These are phyloP conservation scores for Isichthys henryi DNA, from an alignment of 2,113 vertebrate genomes.

Conservation along the genomic window DNA sequence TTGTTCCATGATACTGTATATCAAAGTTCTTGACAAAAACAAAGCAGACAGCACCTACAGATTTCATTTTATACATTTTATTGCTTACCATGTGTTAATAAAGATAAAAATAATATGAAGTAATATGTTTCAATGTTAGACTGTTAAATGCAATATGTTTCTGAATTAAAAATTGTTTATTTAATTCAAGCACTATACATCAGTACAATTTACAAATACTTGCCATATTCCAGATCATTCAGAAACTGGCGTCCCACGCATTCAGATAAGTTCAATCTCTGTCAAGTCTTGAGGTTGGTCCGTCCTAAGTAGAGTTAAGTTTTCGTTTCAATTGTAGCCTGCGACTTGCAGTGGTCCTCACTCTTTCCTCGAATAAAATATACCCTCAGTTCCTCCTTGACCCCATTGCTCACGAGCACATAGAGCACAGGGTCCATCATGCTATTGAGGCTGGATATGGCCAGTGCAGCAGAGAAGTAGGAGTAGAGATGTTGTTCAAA, in stretches of 20 bases:
- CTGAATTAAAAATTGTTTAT: not conserved
- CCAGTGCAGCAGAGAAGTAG: conserved; percentile 53
- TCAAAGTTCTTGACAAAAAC: not conserved
- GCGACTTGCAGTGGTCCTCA: not conserved
- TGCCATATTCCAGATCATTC: not conserved
- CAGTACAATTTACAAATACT: not conserved
- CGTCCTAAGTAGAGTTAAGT: not conserved
- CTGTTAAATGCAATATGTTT: not conserved
- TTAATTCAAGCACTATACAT: not conserved
- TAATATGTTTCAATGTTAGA: not conserved
- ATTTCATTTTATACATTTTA: not conserved
- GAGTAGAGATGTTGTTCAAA: conserved; percentile 54
- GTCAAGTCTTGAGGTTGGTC: not conserved
- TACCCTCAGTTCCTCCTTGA: conserved; percentile 42
- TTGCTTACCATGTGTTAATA: not conserved
- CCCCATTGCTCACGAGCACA: conserved; percentile 56
- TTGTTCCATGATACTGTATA: not conserved
- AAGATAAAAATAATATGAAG: not conserved
- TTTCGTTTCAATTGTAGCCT: not conserved
- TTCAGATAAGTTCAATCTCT: not conserved
- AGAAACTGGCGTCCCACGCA: not conserved
- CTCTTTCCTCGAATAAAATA: conserved; percentile 26
- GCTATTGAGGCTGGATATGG: conserved; percentile 63
- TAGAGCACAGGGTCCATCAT: conserved; percentile 67
- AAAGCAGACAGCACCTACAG: not conserved